Conservation (phyloP, 2,113 vertebrate species). For the Cryptotis parvus region DNA sequence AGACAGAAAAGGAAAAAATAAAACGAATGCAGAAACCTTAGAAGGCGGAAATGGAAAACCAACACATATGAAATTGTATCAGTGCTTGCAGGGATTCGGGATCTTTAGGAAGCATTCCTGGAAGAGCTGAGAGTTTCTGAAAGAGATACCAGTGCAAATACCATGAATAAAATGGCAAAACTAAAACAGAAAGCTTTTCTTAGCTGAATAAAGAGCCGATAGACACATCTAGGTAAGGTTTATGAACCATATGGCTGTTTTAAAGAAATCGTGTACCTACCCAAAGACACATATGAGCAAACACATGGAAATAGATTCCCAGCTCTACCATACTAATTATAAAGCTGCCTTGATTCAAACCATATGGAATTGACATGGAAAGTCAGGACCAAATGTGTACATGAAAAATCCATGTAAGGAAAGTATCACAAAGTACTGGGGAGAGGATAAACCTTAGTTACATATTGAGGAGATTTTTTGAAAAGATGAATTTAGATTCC, state of each 20-base stretch:
- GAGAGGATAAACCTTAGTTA: background rate
- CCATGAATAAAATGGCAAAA: background rate
- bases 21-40: background rate
- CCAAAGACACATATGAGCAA: background rate
- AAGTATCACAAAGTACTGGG: background rate
- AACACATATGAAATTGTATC: background rate
- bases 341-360: background rate
- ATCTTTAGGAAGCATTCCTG: background rate
- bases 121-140: background rate
- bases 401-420: background rate
- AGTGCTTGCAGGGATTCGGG: background rate
- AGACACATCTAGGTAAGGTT: background rate
- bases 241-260: background rate
- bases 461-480: background rate
- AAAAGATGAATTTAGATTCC: background rate
- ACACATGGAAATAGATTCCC: background rate
- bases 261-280: slow-evolving; percentile 22
- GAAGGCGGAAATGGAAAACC: background rate
- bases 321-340: background rate
- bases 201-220: background rate
- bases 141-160: background rate
- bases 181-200: background rate
- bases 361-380: background rate
- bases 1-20: background rate
- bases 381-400: background rate